Base-by-base conservation (phyloP, 2,797 vertebrate species). In the Dicrostonyx torquatus region DNA sequence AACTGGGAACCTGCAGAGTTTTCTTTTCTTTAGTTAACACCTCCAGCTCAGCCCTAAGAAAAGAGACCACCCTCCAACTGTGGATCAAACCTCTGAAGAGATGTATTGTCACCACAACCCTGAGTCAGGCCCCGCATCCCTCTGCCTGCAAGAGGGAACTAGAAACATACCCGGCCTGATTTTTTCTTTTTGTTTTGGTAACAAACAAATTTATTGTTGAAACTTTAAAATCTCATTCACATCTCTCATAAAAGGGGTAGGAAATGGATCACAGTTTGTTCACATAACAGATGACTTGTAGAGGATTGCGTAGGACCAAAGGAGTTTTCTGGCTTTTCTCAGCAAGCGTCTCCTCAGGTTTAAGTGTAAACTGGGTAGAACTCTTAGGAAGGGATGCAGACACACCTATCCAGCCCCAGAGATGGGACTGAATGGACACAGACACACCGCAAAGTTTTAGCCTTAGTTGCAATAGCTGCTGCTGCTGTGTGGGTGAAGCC, bases 251-350 rank as follows among this genome's bases (percentile, higher is more conserved):
- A 75, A 64, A 92, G n/a, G 55, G 45, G 86, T 17, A 79, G 73
- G 13, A 64, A 91, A 75, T 90, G 43, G 94, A 92, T 95, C 55
- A 75, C 73, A 62, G 60, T 89, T 93, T 89, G 88, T 60, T 83
- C 48, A 53, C 37, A 53, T 86, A 96, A 40, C 58, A 87, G 34
- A 79, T 87, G 70, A 82, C 4, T 24, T 66, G 50, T 85, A 45
- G 48, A 75, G n/a, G 92, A 64, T 20, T 45, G 53, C 70, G 62
- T 45, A 64, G 48, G 87, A 53, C 55, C 31, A 53, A 79, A 95
- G 77, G 18, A 45, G 37, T 84, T 95, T 95, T 91, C 37, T 50
- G 73, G 26, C 90, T 90, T 45, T 50, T 14, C 34, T 55, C 10
- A 83, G 58, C 37, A 93, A 90, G 77, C 1, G 2, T 68, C 20